Evolutionary conservation across 2,888 invertebrate genomes (phyloP).

Genomic region (Synergus gifuensis): DNA sequence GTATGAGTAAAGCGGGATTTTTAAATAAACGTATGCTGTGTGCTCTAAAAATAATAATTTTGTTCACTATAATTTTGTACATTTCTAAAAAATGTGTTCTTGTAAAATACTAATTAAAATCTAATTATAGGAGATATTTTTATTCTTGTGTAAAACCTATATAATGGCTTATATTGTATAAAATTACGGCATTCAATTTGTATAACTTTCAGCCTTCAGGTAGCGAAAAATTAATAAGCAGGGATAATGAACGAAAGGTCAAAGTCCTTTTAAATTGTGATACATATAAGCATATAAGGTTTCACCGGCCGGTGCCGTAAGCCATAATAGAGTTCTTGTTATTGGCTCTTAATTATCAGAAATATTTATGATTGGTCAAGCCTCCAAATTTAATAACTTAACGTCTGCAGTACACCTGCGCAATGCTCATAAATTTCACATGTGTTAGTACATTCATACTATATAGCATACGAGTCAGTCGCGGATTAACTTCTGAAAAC

Average conservation of each 20-base stretch:
- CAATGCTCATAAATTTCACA: not conserved
- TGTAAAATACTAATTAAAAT: too few species aligned
- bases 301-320: conserved; percentile 8
- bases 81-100: too few species aligned
- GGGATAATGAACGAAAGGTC: not conserved
- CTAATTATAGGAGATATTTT: too few species aligned
- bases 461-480: not conserved
- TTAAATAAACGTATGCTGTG: too few species aligned
- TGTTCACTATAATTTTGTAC: too few species aligned
- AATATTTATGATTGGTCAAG: not conserved
- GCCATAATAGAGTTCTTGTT: not conserved
- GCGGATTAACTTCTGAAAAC: not conserved
- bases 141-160: too few species aligned
- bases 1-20: too few species aligned
- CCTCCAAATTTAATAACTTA: not conserved
- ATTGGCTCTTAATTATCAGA: not conserved
- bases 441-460: not conserved
- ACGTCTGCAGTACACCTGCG: not conserved
- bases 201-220: too few species aligned
- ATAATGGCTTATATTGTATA: too few species aligned
- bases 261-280: not conserved
- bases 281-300: not conserved
- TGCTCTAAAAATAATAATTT: too few species aligned
- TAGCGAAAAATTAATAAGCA: not conserved
- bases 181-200: too few species aligned